Evolutionary conservation across 2,113 vertebrate genomes (phyloP).

Genomic region (Dissostichus mawsoni): DNA sequence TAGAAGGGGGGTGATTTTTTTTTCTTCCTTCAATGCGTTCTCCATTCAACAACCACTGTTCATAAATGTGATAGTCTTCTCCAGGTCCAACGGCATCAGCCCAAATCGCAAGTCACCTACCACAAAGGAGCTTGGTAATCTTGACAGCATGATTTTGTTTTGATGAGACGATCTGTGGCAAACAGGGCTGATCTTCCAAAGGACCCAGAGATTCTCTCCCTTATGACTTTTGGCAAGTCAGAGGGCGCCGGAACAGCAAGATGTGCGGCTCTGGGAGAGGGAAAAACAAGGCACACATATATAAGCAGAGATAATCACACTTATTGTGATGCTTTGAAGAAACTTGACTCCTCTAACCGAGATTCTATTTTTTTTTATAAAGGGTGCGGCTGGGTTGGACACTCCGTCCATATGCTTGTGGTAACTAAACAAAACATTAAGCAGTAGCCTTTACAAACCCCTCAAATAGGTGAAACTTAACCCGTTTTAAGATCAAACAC

Average conservation of each 20-base stretch:
- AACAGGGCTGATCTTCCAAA: slow-evolving; percentile 41
- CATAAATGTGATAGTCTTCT: slow-evolving; percentile 57
- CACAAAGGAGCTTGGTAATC: slow-evolving; percentile 33
- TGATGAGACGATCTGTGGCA: slow-evolving; percentile 35
- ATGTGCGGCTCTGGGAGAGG: slow-evolving; percentile 83
- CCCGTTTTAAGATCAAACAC: background rate
- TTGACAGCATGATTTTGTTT: slow-evolving; percentile 23
- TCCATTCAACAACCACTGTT: slow-evolving; percentile 60
- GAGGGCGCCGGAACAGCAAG: slow-evolving; percentile 83
- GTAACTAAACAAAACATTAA: slow-evolving; percentile 9
- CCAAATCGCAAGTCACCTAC: slow-evolving; percentile 20
- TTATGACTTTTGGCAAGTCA: slow-evolving; percentile 70
- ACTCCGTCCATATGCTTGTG: slow-evolving; percentile 25
- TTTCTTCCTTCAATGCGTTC: slow-evolving; percentile 21
- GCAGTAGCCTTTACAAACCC: background rate
- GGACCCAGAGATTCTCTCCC: slow-evolving; percentile 39
- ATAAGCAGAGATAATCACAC: slow-evolving; percentile 6
- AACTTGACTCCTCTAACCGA: background rate
- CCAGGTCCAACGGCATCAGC: slow-evolving; percentile 63
- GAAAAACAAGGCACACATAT: background rate
- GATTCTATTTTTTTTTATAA: background rate
- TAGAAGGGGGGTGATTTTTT: slow-evolving; percentile 24
- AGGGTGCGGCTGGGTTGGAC: background rate
- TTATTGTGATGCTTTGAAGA: background rate
- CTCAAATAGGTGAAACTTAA: background rate